Evolutionary conservation across 2,888 invertebrate genomes (phyloP), one percentile per base, ranked within the genome.

Genomic region (Chaetoderma sp.): DNA sequence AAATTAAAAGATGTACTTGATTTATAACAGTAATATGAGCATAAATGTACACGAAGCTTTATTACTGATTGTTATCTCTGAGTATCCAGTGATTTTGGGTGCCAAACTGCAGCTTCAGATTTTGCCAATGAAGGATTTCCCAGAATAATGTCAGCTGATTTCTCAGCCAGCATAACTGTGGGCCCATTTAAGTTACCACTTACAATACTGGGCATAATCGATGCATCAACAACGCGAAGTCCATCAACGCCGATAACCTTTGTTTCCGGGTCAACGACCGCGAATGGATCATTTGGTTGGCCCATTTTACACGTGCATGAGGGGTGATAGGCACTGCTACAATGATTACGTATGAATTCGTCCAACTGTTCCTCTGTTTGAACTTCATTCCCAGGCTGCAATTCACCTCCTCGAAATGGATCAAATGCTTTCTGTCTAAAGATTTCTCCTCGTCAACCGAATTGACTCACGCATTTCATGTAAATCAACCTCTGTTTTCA

Each of bases 301-400:
- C 93, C 94, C 83, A 93, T 93, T 36, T 91, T 90, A 79, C 93
- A 93, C 0, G 92, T 93, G 13, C 94, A 94, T 0, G 91, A 92
- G 0, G 91, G 92, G 84, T 95, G 95, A 82, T 95, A 93, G 0
- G 93, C 92, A 0, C 92, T 81, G 67, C 88, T 88, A 0, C 83
- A 81, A 60, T 81, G 75, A 5, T 75, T 73, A 8, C 86, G 78
- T 47, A 84, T 72, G 68, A 84, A 87, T 2, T 74, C 80, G 65
- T 88, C 86, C 36, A 87, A 75, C 32, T 87, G 77, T 18, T 77
- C 75, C 65, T 86, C 85, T 4, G 82, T 78, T 32, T 80, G 74
- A 8, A 78, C 73, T 1, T 77, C 68, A 4, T 58, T 44, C 8
- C 84, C 83, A 18, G 83, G 83, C 45, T 71, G 61, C 23, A 84